Percentiles rank a stretch among this genome's conserved stretches.
These are phyloP conservation scores for Heliothis peltigera DNA, from an alignment of 2,888 invertebrate species.

Conservation along the genomic window DNA sequence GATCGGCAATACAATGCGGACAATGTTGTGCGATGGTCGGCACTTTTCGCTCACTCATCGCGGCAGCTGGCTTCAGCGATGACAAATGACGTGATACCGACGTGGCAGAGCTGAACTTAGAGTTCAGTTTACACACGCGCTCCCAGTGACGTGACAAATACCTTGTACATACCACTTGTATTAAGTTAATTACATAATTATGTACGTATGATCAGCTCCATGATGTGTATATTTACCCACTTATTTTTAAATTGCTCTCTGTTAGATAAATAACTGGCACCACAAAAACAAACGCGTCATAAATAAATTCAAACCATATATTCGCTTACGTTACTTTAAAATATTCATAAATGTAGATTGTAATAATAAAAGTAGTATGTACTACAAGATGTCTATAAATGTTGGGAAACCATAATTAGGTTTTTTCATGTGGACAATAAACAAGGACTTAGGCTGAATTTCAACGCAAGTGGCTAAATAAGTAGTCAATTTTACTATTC, in stretches of 20 bases:
- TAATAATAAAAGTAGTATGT: too few species aligned
- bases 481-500: too few species aligned
- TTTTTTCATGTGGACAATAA: too few species aligned
- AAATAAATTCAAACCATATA: too few species aligned
- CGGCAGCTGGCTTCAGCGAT: conserved; percentile 77
- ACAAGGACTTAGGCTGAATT: too few species aligned
- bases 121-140: conserved; percentile 18
- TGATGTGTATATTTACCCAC: conserved; percentile 30
- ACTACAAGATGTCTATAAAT: too few species aligned
- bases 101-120: conserved; percentile 20
- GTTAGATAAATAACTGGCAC: too few species aligned
- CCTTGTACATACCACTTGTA: conserved; percentile 24
- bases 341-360: too few species aligned
- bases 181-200: conserved; percentile 51
- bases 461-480: too few species aligned
- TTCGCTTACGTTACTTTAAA: too few species aligned
- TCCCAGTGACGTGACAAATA: conserved; percentile 53
- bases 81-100: conserved; percentile 73
- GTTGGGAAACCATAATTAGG: too few species aligned
- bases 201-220: conserved; percentile 38
- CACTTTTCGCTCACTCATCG: conserved; percentile 86
- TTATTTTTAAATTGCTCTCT: conserved; percentile 30
- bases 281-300: too few species aligned
- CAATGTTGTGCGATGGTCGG: conserved; percentile 80
- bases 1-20: conserved; percentile 84